A percentile compares a stretch with the other conserved stretches of the same genome.
Conservation (phyloP, 2,113 vertebrate genomes). For the Triplophysa rosa region DNA sequence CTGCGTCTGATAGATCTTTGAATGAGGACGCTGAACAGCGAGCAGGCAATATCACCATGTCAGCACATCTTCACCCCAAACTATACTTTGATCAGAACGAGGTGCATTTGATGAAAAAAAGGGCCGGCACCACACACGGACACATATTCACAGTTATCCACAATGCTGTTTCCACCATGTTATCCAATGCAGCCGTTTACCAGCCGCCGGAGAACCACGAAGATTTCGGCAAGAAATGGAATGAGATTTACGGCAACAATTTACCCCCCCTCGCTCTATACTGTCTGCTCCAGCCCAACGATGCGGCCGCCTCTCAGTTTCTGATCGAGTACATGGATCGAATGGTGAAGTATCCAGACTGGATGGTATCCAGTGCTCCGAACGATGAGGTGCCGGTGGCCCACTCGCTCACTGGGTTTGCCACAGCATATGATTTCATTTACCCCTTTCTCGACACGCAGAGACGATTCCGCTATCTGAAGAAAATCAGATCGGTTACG, state of each 20-base stretch:
- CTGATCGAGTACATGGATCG: slow-evolving; percentile 92
- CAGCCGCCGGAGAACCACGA: slow-evolving; percentile 88
- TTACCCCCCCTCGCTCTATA: slow-evolving; percentile 91
- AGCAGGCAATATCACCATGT: slow-evolving; percentile 21
- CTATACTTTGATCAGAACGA: slow-evolving; percentile 54
- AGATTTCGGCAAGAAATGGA: slow-evolving; percentile 95
- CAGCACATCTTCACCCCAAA: slow-evolving; percentile 54
- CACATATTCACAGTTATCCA: slow-evolving; percentile 90
- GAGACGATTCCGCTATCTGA: slow-evolving; percentile 80
- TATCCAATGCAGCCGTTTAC: slow-evolving; percentile 85
- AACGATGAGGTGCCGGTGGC: slow-evolving; percentile 93
- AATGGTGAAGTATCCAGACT: slow-evolving; percentile 90
- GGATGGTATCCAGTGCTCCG: slow-evolving; percentile 90
- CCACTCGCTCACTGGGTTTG: slow-evolving; percentile 95
- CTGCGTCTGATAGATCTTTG: slow-evolving; percentile 48
- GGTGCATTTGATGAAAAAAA: slow-evolving; percentile 47
- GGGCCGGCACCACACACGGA: slow-evolving; percentile 83
- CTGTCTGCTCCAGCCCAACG: slow-evolving; percentile 90
- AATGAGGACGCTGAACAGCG: slow-evolving; percentile 28
- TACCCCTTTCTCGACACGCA: slow-evolving; percentile 79
- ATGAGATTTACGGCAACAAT: slow-evolving; percentile 98
- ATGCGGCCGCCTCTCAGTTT: slow-evolving; percentile 87
- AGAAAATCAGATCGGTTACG: slow-evolving; percentile 83
- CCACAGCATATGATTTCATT: slow-evolving; percentile 95
- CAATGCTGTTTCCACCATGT: slow-evolving; percentile 83